These are phyloP conservation scores for Eriocheir sinensis DNA, from an alignment of 1,140 invertebrate genomes.

Conservation along the genomic window DNA sequence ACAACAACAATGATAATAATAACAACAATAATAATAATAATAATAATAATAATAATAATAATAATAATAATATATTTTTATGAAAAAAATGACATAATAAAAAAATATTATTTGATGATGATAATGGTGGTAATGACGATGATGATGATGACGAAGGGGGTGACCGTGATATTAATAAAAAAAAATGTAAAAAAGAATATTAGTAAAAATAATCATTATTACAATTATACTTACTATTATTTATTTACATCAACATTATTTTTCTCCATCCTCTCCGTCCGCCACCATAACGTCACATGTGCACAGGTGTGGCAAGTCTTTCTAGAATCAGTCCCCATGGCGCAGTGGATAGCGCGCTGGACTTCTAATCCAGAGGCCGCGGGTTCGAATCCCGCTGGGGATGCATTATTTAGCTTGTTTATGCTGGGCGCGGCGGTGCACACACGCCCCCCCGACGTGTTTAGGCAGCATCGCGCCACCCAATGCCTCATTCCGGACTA, in stretches of 20 bases:
- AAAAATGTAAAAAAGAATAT: not conserved
- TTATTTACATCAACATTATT: too few relatives aligned
- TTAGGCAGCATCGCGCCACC: not conserved
- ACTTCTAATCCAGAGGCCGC: slow-evolving; percentile 64
- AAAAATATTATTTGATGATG: too few relatives aligned
- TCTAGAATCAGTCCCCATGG: slow-evolving; percentile 49
- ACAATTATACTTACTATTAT: too few relatives aligned
- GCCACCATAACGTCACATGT: too few relatives aligned
- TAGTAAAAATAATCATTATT: not conserved
- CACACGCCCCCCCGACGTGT: not conserved
- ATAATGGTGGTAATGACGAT: too few relatives aligned
- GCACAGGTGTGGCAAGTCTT: too few relatives aligned
- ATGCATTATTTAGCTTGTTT: slow-evolving; percentile 4
- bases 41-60: not conserved
- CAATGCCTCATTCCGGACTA: not conserved
- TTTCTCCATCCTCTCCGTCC: too few relatives aligned
- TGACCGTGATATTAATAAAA: too few relatives aligned
- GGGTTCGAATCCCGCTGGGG: slow-evolving; percentile 59
- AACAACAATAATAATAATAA: not conserved
- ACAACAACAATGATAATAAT: not conserved
- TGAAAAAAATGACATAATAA: too few relatives aligned
- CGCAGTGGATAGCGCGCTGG: slow-evolving; percentile 64
- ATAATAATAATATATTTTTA: too few relatives aligned
- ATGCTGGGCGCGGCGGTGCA: not conserved
- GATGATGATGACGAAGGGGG: too few relatives aligned